Base-by-base conservation (phyloP, 1,140 invertebrate species). In the Carposina sasakii region DNA sequence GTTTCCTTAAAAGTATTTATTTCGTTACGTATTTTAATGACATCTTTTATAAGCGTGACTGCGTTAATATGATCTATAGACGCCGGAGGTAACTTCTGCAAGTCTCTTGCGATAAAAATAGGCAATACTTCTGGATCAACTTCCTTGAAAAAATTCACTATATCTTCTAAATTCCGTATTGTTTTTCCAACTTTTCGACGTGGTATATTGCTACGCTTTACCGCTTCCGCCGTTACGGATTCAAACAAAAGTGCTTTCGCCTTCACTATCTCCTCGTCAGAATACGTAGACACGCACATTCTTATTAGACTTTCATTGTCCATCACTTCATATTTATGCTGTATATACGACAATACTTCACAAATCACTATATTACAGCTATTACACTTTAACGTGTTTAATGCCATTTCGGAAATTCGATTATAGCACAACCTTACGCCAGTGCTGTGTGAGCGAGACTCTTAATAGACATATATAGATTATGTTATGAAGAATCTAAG, bases 11-110 rank as follows among this genome's bases (percentile, higher is more conserved):
- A n/a, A n/a, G n/a, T 2, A 20, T 31, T 41, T 1, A 48, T 5
- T 3, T 40, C 26, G 1, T 15, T 21, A 9, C 19, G 15, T 12
- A 48, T 19, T 30, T 13, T 31, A 2, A 40, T 5, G 5, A 48
- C 5, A 41, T 48, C 47, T 39, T 41, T 48, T 2, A 41, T n/a
- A 15, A 48, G 8, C 16, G 10, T 8, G 5, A 36, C 40, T 28
- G 33, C 46, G 30, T 48, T 36, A 3, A 48, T 17, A 31, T 48
- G 47, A 19, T 48, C 36, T 22, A 48, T 41, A 1, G 19, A 16
- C 6, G 41, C 47, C 17, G 47, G 47, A 2, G 47, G 47, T 15
- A 48, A 23, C 33, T 41, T 48, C 1, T 48, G 47, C 16, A 48
- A 40, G 4, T 48, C 46, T 37, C 46, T 22, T 9, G 46, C 46